These are phyloP conservation scores for Pyrgilauda ruficollis DNA, from an alignment of 2,113 vertebrate genomes.

Conservation along the genomic window DNA sequence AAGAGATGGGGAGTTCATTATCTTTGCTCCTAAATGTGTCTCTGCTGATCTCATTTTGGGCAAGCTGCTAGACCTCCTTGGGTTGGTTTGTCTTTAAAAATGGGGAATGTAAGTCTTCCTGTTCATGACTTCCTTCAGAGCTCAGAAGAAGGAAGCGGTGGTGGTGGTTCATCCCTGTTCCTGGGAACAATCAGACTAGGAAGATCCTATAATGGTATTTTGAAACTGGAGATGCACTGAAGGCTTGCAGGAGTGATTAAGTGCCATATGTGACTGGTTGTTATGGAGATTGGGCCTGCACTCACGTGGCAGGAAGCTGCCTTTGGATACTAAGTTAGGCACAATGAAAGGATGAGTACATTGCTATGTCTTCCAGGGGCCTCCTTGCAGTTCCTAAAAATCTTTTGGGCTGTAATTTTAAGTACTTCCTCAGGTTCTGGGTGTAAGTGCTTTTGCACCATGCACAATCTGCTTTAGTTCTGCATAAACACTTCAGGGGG, in stretches of 20 bases:
- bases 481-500: neutral
- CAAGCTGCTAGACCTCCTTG: neutral
- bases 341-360: neutral
- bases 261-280: conserved; percentile 23
- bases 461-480: neutral
- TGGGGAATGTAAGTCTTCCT: neutral
- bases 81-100: neutral
- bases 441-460: neutral
- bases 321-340: neutral
- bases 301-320: neutral
- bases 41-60: neutral
- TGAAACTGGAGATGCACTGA: neutral
- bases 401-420: neutral
- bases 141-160: neutral
- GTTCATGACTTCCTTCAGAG: neutral
- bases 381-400: neutral
- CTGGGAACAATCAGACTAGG: neutral
- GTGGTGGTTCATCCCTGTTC: neutral
- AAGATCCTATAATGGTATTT: neutral
- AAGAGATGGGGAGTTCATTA: neutral
- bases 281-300: conserved; percentile 15
- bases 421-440: neutral
- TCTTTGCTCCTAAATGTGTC: neutral
- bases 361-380: neutral
- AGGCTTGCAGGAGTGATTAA: neutral